Base-by-base conservation (phyloP, 2,113 vertebrate genomes). In the Monopterus albus region DNA sequence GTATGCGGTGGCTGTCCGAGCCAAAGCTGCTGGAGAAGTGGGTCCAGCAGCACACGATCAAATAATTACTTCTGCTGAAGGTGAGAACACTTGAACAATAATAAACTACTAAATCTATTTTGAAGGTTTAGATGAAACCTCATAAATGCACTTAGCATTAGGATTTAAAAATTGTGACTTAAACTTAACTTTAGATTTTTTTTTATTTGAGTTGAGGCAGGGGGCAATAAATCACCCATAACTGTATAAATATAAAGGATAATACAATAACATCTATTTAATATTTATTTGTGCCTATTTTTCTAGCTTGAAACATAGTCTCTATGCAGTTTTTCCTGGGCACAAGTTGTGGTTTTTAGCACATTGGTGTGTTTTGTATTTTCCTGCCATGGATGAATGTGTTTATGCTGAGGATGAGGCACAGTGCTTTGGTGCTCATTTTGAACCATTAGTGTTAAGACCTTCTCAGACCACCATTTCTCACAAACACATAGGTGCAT, bases 21-120 rank as follows among this genome's bases (percentile, higher is more conserved):
- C 97, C 67, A 97, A 94, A 88, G 96, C 97, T 33, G 95, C 94
- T 7, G 94, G 95, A 70, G 95, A 96, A 11, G 47, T 94, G 58
- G 98, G 98, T 60, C 97, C 98, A 47, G 94, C 93, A 66, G 81
- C 92, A 3, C 89, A 91, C 79, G 75, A 91, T 8, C 91, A 91
- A 6, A 47, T 96, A 72, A 90, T 92, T 56, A 99, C 97, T 71
- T 92, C 93, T 64, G 91, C 94, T 56, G 97, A 96, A 88, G 95
- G 98, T 98, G 77, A 93, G 88, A 7, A 8, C 5, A 38, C 20
- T 31, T 4, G 5, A 33, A 11, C 28, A 29, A 9, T 11, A n/a
- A 57, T 21, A 28, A 21, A 33, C 31, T 26, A 15, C 17, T 15
- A n/a, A 4, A 18, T 28, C 13, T 2, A 7, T 28, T 26, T 25